Percentiles rank a stretch among this genome's conserved stretches.
These are phyloP conservation scores for Cryptus armator DNA, from an alignment of 2,888 invertebrate genomes.

Conservation along the genomic window DNA sequence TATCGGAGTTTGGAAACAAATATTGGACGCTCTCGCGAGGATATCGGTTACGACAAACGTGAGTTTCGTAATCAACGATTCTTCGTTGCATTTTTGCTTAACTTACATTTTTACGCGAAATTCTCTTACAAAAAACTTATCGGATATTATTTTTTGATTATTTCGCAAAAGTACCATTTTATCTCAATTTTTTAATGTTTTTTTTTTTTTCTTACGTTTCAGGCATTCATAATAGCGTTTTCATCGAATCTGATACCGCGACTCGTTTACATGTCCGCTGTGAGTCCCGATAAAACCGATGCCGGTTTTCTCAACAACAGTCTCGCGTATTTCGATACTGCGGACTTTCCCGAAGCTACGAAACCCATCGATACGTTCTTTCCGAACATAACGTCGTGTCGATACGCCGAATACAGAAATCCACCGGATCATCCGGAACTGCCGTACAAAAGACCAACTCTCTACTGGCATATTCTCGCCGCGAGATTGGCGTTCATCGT, in stretches of 20 bases:
- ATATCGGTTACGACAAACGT: slow-evolving; percentile 93
- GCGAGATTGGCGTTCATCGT: slow-evolving; percentile 96
- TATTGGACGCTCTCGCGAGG: slow-evolving; percentile 91
- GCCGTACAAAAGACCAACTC: slow-evolving; percentile 89
- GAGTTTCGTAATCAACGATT: slow-evolving; percentile 81
- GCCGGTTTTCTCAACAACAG: slow-evolving; percentile 89
- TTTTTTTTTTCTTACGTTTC: slow-evolving; percentile 72
- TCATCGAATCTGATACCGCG: slow-evolving; percentile 94
- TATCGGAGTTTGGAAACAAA: slow-evolving; percentile 93
- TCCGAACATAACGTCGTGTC: slow-evolving; percentile 78
- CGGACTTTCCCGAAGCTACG: slow-evolving; percentile 86
- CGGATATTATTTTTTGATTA: too few relatives aligned
- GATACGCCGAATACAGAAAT: slow-evolving; percentile 95
- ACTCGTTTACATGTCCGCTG: slow-evolving; percentile 88
- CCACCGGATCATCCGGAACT: slow-evolving; percentile 87
- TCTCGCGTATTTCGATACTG: slow-evolving; percentile 89
- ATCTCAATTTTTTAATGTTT: background rate
- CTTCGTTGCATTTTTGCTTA: background rate
- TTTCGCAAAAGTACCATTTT: too few relatives aligned
- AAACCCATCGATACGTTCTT: slow-evolving; percentile 80
- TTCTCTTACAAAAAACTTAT: background rate
- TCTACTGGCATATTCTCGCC: slow-evolving; percentile 96
- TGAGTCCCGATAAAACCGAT: slow-evolving; percentile 86
- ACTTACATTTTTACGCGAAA: background rate
- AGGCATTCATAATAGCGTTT: slow-evolving; percentile 94